Evolutionary conservation across 2,888 invertebrate species (phyloP), one percentile per base, ranked within the genome.

Genomic region (Cryptophagus acutangulus): DNA sequence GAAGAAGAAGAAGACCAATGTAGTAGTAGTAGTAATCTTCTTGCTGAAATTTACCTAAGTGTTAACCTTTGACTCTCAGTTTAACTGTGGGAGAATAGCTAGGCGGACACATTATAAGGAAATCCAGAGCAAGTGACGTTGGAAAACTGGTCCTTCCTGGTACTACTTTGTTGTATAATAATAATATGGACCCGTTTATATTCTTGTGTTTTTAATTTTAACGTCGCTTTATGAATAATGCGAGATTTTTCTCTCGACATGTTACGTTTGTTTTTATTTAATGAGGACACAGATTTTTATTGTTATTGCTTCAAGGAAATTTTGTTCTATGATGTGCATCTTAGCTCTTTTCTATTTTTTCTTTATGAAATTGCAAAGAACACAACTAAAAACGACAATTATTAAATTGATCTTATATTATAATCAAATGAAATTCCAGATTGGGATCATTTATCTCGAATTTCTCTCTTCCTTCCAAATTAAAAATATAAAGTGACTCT

Each of bases 21-120:
- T n/a, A n/a, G n/a, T n/a, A n/a, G n/a, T n/a, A n/a, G n/a, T n/a
- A n/a, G n/a, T n/a, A n/a, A n/a, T n/a, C n/a, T n/a, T n/a, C 9
- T n/a, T 26, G 26, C 26, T 26, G 26, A 26, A 26, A 12, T 26
- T 26, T 12, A n/a, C 26, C 12, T 26, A 26, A 4, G 12, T 26
- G 10, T 31, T 31, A 46, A 51, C 43, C 48, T 47, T 26, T 45
- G 38, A 46, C 49, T 43, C 38, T 16, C 14, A n/a, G 26, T 26
- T 41, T 57, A 53, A 63, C 62, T 62, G 61, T 63, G 63, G 57
- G 63, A 63, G 59, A 60, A 52, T 26, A n/a, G n/a, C n/a, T n/a
- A n/a, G n/a, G n/a, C n/a, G 26, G n/a, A 6, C 10, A 8, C 3
- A 3, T 26, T 20, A 20, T 26, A 26, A 26, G 26, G n/a, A 13